A percentile compares a stretch with the other conserved stretches of the same genome.
Conservation (phyloP, 1,140 invertebrate species). For the Archegozetes longisetosus region DNA sequence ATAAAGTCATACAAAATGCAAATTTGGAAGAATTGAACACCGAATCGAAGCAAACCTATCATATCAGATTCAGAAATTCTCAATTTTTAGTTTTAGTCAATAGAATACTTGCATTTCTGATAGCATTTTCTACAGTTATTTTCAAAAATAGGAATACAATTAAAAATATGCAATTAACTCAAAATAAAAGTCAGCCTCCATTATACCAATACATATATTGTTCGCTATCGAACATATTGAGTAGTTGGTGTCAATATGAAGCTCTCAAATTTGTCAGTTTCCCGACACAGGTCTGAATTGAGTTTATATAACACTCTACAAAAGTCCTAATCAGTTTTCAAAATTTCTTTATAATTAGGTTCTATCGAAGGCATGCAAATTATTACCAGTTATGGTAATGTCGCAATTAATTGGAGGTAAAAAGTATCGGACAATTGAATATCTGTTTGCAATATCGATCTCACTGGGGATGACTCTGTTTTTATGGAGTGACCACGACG, state of each 20-base stretch:
- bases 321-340: conserved; percentile 4
- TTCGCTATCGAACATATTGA: conserved; percentile 94
- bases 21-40: too few species aligned
- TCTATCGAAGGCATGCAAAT: conserved; percentile 80
- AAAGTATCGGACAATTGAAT: conserved; percentile 83
- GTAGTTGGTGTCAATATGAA: conserved; percentile 99
- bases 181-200: conserved; percentile 44
- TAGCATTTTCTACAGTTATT: conserved; percentile 39
- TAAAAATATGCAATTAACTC: neutral
- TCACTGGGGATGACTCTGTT: conserved; percentile 85
- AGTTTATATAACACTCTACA: neutral
- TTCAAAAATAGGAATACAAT: neutral
- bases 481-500: conserved; percentile 36
- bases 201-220: conserved; percentile 92
- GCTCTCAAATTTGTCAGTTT: conserved; percentile 96
- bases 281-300: conserved; percentile 62
- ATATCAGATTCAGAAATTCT: conserved; percentile 57
- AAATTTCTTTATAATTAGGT: conserved; percentile 39
- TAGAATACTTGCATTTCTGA: conserved; percentile 62
- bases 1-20: too few species aligned
- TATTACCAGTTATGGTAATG: conserved; percentile 97
- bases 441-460: conserved; percentile 71
- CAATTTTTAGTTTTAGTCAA: conserved; percentile 92
- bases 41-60: neutral
- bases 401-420: conserved; percentile 76